Conservation (phyloP, 2,888 invertebrate species). For the Hedya salicella region DNA sequence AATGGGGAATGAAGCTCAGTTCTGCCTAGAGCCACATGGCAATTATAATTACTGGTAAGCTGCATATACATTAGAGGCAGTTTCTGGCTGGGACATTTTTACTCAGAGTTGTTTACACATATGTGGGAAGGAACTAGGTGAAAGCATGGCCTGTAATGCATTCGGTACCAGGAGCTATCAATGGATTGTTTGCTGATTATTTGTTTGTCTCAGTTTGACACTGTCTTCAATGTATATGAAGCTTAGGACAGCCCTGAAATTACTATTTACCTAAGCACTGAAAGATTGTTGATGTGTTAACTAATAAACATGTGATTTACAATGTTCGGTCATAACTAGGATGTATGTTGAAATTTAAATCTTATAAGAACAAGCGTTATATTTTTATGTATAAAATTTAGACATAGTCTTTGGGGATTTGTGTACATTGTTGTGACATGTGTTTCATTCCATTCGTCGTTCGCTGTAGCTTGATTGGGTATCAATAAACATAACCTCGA, state of each 20-base stretch:
- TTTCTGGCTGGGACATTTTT: not conserved
- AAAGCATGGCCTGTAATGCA: not conserved
- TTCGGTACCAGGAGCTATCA: not conserved
- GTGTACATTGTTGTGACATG: conserved; percentile 52
- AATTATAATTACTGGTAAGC: not conserved
- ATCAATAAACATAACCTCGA: not conserved
- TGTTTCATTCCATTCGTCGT: conserved; percentile 30
- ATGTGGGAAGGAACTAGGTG: too few relatives aligned
- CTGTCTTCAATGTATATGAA: not conserved
- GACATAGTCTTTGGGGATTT: conserved; percentile 59
- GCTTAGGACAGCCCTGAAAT: not conserved
- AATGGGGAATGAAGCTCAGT: not conserved
- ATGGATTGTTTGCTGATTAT: not conserved
- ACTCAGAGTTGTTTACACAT: not conserved
- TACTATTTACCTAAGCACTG: conserved; percentile 48
- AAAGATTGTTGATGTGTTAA: conserved; percentile 51
- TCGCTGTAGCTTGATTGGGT: conserved; percentile 6
- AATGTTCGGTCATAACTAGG: conserved; percentile 51
- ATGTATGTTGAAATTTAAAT: conserved; percentile 66
- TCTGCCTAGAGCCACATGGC: not conserved
- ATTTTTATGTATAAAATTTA: conserved; percentile 71
- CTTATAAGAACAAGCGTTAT: conserved; percentile 73
- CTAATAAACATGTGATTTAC: conserved; percentile 58
- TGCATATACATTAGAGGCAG: not conserved
- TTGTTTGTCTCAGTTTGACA: not conserved